These are phyloP conservation scores for Ophiodon elongatus DNA, from an alignment of 2,113 vertebrate species.

Conservation along the genomic window DNA sequence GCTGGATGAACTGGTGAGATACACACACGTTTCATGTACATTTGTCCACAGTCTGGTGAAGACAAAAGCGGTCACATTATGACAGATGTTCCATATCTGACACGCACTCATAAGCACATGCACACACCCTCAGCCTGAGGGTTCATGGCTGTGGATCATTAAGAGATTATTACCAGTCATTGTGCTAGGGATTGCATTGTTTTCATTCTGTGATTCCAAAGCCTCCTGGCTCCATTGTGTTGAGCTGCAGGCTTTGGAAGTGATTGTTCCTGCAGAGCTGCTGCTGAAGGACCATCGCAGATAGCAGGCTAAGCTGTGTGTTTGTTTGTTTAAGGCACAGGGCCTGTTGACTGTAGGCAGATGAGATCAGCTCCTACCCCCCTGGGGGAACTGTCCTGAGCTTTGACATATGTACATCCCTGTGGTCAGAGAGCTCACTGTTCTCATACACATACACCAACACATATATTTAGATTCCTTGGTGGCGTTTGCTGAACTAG, in stretches of 20 bases:
- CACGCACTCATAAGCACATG: slow-evolving; percentile 6
- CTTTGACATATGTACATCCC: slow-evolving; percentile 66
- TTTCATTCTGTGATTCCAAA: slow-evolving; percentile 78
- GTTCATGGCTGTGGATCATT: slow-evolving; percentile 72
- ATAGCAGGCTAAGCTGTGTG: slow-evolving; percentile 76
- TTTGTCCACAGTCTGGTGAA: slow-evolving; percentile 3
- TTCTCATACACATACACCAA: slow-evolving; percentile 24
- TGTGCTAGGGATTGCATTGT: slow-evolving; percentile 72
- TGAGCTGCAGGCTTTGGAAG: slow-evolving; percentile 77
- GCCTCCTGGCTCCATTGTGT: slow-evolving; percentile 79
- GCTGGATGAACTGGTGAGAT: slow-evolving; percentile 94
- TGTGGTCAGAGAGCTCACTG: slow-evolving; percentile 50
- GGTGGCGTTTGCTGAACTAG: slow-evolving; percentile 1
- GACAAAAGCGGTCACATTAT: slow-evolving; percentile 24
- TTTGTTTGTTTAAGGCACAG: slow-evolving; percentile 83
- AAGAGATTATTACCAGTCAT: slow-evolving; percentile 79
- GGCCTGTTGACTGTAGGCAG: slow-evolving; percentile 78
- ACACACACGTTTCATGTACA: slow-evolving; percentile 2
- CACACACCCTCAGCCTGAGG: slow-evolving; percentile 50
- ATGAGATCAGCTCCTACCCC: slow-evolving; percentile 71
- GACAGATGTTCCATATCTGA: slow-evolving; percentile 27
- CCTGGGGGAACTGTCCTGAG: slow-evolving; percentile 58
- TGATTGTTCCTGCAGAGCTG: slow-evolving; percentile 76
- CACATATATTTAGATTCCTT: slow-evolving; percentile 30
- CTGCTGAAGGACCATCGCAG: slow-evolving; percentile 75